phyloP scores from a whole-genome alignment of 1,140 invertebrate species.

The Trachelipus rathkii region DNA sequence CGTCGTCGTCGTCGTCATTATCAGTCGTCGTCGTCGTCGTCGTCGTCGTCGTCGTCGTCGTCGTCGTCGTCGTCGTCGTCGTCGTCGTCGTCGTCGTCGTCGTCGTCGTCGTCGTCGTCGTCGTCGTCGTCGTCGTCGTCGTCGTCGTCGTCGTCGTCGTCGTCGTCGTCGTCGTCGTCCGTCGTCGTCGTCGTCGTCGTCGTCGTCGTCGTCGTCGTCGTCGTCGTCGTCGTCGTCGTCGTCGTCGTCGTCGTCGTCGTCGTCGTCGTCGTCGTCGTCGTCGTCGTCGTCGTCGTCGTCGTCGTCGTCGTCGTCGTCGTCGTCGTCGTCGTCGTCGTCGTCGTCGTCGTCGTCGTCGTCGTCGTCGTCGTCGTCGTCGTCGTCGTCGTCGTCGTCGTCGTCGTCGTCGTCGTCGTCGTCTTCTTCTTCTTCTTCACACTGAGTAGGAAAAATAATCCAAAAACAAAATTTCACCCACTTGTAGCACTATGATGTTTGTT shows the following conservation, averaged over 20 bases:
- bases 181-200: no score
- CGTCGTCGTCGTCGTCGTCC: no score
- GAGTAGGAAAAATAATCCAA: no score
- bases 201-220: background rate
- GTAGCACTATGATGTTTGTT: no score
- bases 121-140: no score
- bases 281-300: background rate
- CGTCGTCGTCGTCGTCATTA: background rate
- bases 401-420: no score
- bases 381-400: no score
- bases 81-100: background rate
- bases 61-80: background rate
- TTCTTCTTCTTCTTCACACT: no score
- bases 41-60: background rate
- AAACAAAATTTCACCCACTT: no score
- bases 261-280: background rate
- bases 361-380: background rate
- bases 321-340: background rate
- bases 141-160: no score
- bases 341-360: background rate
- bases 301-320: background rate
- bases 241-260: background rate
- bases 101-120: no score
- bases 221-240: background rate
- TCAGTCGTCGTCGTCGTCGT: no score